Conservation (phyloP, 2,888 invertebrate species). For the Caenorhabditis angaria region DNA sequence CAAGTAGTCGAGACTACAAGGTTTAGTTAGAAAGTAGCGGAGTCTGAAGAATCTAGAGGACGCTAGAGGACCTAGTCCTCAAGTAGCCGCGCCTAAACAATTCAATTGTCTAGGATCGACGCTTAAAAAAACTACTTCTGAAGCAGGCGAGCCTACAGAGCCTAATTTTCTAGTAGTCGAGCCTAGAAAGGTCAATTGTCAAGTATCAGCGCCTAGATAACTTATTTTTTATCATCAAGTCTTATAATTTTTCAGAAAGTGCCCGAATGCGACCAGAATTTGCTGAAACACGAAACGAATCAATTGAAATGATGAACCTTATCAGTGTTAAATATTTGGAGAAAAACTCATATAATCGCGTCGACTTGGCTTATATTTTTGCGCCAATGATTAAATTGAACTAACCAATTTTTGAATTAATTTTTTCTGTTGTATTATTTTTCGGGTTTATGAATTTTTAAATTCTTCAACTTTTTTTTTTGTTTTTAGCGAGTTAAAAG, state of each 20-base stretch:
- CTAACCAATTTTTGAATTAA: constrained; percentile 3
- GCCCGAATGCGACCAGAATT: constrained; percentile 17
- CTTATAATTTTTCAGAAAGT: constrained; percentile 16
- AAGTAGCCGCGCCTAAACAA: too few relatives aligned
- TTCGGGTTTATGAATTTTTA: neutral
- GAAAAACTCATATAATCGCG: constrained; percentile 53
- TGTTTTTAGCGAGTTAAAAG: constrained; percentile 2
- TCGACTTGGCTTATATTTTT: constrained; percentile 56
- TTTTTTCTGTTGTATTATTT: constrained; percentile 27
- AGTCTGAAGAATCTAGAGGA: too few relatives aligned
- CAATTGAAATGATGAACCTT: constrained; percentile 14
- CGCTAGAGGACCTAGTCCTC: too few relatives aligned
- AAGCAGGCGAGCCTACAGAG: too few relatives aligned
- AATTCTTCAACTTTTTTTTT: neutral
- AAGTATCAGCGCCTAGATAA: too few relatives aligned
- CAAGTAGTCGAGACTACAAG: too few relatives aligned
- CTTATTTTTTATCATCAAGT: neutral
- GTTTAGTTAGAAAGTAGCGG: too few relatives aligned
- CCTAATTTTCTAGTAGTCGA: too few relatives aligned
- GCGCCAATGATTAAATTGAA: constrained; percentile 54
- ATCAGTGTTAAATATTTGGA: constrained; percentile 41
- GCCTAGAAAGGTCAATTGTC: too few relatives aligned
- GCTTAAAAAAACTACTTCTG: too few relatives aligned
- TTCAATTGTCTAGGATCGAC: too few relatives aligned
- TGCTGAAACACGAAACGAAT: constrained; percentile 13